Base-by-base conservation (phyloP, 2,797 vertebrate species). In the Gymnopithys bicolor region DNA sequence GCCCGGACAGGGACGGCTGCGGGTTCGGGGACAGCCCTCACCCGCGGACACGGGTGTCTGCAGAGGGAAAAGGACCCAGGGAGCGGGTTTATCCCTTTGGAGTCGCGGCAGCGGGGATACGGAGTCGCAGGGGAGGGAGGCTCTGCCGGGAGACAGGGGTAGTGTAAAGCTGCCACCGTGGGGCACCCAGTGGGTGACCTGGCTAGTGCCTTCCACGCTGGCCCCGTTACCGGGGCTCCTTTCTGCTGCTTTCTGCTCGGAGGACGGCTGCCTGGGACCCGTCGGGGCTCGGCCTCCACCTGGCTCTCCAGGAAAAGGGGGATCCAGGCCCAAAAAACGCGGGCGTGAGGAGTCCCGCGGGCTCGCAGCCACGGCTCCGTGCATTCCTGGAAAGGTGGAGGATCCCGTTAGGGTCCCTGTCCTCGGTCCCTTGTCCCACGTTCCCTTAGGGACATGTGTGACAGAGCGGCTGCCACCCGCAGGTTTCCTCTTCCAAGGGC, bases 311-410 rank as follows among this genome's bases (percentile, higher is more conserved):
- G 25, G 11, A 2, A 33, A 35, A 64, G 4, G 15, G 15, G 4
- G 6, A 5, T 30, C 16, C 43, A 10, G 14, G 9, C 4, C 22
- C 35, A 14, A 7, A 27, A 41, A 2, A 11, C 1, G 17, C 2
- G 9, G 21, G 9, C 7, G 2, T 32, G 52, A 23, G 28, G 15
- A 19, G 24, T 9, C 19, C 5, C 27, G 51, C 5, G 13, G 13
- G 19, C 21, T 58, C 24, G 12, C 66, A 19, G 39, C 13, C 3
- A 53, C 19, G 5, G 27, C 32, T 58, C 48, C 39, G 5, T 8
- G 17, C 5, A 4, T 43, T 25, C 48, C 5, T 1, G 3, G 35
- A 28, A n/a, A n/a, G 15, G 51, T 3, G 41, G 3, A 9, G 46
- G 15, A 35, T 11, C 5, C 6, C 9, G 4, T 5, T 2, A 10